Evolutionary conservation across 2,113 vertebrate species (phyloP).

Genomic region (Tor tambroides): DNA sequence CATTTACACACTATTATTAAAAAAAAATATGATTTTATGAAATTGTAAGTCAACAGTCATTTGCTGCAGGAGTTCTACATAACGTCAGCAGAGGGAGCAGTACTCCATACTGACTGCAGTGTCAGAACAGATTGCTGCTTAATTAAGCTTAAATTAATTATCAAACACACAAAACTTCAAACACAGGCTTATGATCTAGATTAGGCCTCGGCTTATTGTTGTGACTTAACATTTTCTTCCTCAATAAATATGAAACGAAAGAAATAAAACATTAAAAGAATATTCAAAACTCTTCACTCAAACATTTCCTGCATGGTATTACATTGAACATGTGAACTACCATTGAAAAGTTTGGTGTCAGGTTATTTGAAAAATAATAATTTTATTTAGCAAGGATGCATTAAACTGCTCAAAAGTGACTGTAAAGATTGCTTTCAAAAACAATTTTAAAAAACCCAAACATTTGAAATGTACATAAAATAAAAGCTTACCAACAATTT

Average conservation of each 20-base stretch:
- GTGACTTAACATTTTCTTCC: neutral
- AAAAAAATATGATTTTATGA: neutral
- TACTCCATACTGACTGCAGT: neutral
- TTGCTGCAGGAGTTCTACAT: neutral
- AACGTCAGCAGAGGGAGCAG: slow-evolving; percentile 32
- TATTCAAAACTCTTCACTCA: neutral
- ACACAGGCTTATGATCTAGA: neutral
- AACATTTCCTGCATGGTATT: neutral
- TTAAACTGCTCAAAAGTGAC: neutral
- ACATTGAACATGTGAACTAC: neutral
- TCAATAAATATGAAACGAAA: neutral
- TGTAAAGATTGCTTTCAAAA: neutral
- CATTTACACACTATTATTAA: neutral
- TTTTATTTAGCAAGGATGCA: neutral
- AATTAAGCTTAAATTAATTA: neutral
- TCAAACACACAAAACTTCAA: neutral
- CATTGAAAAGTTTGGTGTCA: neutral
- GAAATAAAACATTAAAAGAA: neutral
- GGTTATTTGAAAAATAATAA: too few species aligned
- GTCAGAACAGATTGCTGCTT: neutral
- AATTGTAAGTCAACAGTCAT: neutral
- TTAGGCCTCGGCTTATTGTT: neutral
- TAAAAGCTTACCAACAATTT: neutral
- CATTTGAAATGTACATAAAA: neutral
- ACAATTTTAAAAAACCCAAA: neutral